A percentile compares a stretch with the other conserved stretches of the same genome.
These are phyloP conservation scores for Vidua macroura DNA, from an alignment of 2,113 vertebrate species.

Conservation along the genomic window DNA sequence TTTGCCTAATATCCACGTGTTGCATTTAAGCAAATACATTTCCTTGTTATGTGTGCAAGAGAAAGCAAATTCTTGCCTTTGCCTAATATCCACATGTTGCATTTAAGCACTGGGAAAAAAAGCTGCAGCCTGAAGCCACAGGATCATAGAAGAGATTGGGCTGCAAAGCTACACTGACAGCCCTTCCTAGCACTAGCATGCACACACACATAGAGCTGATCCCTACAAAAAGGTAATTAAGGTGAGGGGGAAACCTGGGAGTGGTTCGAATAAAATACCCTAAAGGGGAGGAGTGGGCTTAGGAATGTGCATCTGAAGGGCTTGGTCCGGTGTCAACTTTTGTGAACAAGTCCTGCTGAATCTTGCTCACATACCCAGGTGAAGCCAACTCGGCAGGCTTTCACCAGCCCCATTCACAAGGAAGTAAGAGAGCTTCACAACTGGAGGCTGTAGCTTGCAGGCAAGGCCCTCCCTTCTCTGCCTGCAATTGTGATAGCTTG, in stretches of 20 bases:
- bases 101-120: background rate
- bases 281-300: slow-evolving; percentile 20
- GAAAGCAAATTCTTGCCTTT: background rate
- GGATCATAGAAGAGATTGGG: background rate
- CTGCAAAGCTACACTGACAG: background rate
- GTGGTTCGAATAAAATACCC: background rate
- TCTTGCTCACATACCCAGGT: background rate
- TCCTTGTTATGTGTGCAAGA: background rate
- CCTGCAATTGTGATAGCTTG: background rate
- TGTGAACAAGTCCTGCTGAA: slow-evolving; percentile 5
- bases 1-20: background rate
- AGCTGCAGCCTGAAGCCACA: background rate
- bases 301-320: slow-evolving; percentile 52
- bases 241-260: slow-evolving; percentile 40
- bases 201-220: background rate
- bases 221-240: background rate
- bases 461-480: background rate
- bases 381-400: slow-evolving; percentile 5
- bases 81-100: background rate
- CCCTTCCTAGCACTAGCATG: background rate
- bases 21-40: background rate
- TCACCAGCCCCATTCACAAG: background rate
- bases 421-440: background rate
- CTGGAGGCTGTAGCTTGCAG: slow-evolving; percentile 16
- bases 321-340: slow-evolving; percentile 12